These are phyloP conservation scores for Nycteola revayana DNA, from an alignment of 2,888 invertebrate species.

Conservation along the genomic window DNA sequence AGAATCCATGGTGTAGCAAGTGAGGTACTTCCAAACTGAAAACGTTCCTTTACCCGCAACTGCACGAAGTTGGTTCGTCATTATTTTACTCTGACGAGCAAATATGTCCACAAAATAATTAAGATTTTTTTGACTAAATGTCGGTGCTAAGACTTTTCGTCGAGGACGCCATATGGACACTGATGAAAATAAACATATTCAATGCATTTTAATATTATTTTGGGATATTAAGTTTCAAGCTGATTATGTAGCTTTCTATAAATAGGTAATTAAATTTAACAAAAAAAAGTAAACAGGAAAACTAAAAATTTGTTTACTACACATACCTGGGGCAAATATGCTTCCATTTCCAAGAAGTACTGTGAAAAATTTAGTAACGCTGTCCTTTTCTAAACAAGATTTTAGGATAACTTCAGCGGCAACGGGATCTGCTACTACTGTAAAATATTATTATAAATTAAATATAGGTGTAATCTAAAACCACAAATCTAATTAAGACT, in stretches of 20 bases:
- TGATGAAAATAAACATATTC: slow-evolving; percentile 22
- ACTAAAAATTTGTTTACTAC: too few species aligned
- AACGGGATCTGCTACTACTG: slow-evolving; percentile 41
- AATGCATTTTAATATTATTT: too few species aligned
- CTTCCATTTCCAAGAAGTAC: slow-evolving; percentile 32
- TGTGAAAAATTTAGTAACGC: slow-evolving; percentile 22
- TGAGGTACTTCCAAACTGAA: slow-evolving; percentile 46
- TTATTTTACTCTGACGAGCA: slow-evolving; percentile 33
- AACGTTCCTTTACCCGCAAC: slow-evolving; percentile 32
- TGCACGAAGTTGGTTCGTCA: slow-evolving; percentile 33
- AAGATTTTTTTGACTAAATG: slow-evolving; percentile 43
- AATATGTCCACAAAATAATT: slow-evolving; percentile 42
- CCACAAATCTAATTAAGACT: too few species aligned
- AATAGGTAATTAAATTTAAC: too few species aligned
- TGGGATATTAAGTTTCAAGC: background rate
- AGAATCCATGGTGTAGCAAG: slow-evolving; percentile 47
- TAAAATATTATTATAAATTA: too few species aligned
- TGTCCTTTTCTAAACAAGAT: slow-evolving; percentile 44
- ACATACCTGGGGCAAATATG: slow-evolving; percentile 42
- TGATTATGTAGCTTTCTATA: background rate
- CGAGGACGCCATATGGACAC: slow-evolving; percentile 44
- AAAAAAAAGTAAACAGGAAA: too few species aligned
- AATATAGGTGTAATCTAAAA: too few species aligned
- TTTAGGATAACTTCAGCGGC: slow-evolving; percentile 39
- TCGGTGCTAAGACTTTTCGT: slow-evolving; percentile 48